Conservation (phyloP, 2,113 vertebrate species). For the Podarcis muralis region DNA sequence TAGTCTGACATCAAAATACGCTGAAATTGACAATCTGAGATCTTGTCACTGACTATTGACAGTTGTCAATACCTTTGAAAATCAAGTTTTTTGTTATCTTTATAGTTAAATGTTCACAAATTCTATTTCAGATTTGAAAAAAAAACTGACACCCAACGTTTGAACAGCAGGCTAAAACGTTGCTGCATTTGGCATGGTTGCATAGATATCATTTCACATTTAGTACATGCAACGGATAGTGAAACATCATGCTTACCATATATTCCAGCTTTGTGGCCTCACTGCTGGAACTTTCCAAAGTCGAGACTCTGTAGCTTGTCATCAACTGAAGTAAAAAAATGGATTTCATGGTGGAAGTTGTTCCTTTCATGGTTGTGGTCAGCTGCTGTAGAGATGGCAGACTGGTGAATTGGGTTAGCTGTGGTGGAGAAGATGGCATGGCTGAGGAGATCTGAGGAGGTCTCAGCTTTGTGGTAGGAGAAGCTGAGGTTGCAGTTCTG, state of each 20-base stretch:
- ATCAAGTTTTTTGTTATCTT: not conserved
- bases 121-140: not conserved
- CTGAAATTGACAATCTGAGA: not conserved
- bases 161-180: not conserved
- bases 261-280: not conserved
- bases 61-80: not conserved
- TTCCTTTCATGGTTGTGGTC: not conserved
- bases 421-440: not conserved
- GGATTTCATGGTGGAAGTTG: no score
- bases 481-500: no score
- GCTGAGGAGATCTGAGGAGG: not conserved
- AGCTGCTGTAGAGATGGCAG: not conserved
- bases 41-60: not conserved
- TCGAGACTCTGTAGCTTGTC: not conserved
- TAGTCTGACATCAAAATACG: no score
- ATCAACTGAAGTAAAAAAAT: not conserved
- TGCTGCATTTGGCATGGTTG: not conserved
- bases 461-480: no score
- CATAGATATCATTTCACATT: not conserved
- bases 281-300: not conserved
- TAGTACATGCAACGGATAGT: not conserved
- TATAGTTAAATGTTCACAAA: not conserved
- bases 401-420: no score
- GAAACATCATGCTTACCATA: not conserved
- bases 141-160: not conserved